Base-by-base conservation (phyloP, 2,797 vertebrate genomes). In the Cetoscarus ocellatus region DNA sequence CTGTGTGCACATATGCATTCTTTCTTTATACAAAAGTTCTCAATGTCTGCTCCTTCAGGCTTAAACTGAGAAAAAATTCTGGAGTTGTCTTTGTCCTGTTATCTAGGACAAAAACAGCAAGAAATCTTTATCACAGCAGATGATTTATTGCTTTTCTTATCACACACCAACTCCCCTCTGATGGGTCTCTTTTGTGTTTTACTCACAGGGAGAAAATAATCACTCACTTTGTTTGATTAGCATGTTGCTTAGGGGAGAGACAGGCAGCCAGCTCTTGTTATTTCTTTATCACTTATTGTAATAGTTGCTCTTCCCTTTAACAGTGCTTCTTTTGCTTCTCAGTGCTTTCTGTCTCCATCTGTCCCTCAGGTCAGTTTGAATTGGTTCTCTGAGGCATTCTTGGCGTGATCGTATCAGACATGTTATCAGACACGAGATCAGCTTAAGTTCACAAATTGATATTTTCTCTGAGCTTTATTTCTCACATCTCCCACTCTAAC, bases 271-370 rank as follows among this genome's bases (percentile, higher is more conserved):
- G 34, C 17, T 43, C 8, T 5, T n/a, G 3, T 50, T 47, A 13
- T 57, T 56, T 35, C 44, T 14, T 3, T 11, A 6, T 50, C 14
- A 61, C 42, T 40, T 0, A 54, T 34, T 14, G 19, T 5, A 57
- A 49, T 14, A 14, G 44, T 19, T 57, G 17, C 35, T 67, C 8
- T 49, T 64, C 61, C 9, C 18, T 76, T 67, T 49, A 14, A 10
- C 34, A 51, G 59, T 36, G 45, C 70, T 72, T 67, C 5, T 67
- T 47, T 60, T 52, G 7, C 58, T 71, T 43, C 42, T 45, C 7
- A n/a, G 9, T 63, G 27, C 47, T 67, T 12, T 35, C 45, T 13
- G 35, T 18, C 17, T 76, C 55, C 54, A 65, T 68, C 48, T 66
- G 66, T 59, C 57, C 40, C 19, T 38, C 5, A 43, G 55, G 10